Evolutionary conservation across 2,113 vertebrate species (phyloP).

Genomic region (Calypte anna): DNA sequence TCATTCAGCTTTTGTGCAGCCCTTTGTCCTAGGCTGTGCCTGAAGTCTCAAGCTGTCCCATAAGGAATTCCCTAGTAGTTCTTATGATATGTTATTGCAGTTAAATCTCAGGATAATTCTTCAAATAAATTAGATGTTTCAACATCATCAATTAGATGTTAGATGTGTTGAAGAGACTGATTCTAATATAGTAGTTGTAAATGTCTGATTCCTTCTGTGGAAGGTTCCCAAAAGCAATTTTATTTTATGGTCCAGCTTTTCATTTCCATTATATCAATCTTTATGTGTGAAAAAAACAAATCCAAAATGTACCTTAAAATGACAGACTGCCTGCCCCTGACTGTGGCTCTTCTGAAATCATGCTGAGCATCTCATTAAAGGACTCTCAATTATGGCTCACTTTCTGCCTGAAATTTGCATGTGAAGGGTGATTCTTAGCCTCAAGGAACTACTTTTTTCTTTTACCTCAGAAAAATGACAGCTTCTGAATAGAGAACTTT

Average conservation of each 20-base stretch:
- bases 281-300: not conserved
- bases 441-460: not conserved
- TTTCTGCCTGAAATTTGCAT: constrained; percentile 4
- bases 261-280: not conserved
- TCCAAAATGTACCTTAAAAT: not conserved
- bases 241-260: not conserved
- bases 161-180: not conserved
- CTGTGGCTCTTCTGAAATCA: constrained; percentile 4
- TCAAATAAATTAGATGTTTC: not conserved
- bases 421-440: not conserved
- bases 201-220: not conserved
- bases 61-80: not conserved
- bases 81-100: fast-evolving
- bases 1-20: not conserved
- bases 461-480: not conserved
- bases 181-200: not conserved
- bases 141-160: not conserved
- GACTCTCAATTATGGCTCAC: not conserved
- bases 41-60: not conserved
- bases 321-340: not conserved
- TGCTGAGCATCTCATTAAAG: constrained; percentile 43
- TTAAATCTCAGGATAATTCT: not conserved
- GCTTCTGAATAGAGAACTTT: not conserved
- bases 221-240: not conserved
- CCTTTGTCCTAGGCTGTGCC: not conserved